Evolutionary conservation across 1,140 invertebrate species (phyloP), one percentile per base, ranked within the genome.

Genomic region (Acyrthosiphon pisum): DNA sequence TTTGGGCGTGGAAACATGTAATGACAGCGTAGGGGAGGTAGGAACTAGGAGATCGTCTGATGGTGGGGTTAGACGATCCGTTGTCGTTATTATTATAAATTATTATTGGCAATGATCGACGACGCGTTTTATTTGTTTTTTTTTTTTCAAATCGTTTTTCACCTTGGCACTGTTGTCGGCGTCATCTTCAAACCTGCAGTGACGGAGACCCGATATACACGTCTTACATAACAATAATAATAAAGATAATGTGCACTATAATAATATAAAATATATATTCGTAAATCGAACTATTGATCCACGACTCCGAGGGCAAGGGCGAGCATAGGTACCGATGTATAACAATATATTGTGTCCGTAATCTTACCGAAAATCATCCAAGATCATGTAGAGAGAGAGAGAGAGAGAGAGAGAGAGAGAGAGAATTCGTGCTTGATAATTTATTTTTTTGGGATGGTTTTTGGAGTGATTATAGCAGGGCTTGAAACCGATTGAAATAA

Each of bases 41-140:
- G 56, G n/a, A n/a, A n/a, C n/a, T n/a, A n/a, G n/a, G 18, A 76
- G n/a, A 76, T 76, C 11, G 2, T n/a, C n/a, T 14, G 4, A 18
- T 76, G 60, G 30, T n/a, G 11, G n/a, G 60, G n/a, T 76, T 4
- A 30, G 30, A n/a, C 60, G 60, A 76, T 76, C 14, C 14, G 60
- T 7, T 6, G n/a, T n/a, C 6, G n/a, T 68, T 68, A 68, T 68
- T 68, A 68, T 60, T 60, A 56, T 30, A 30, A 60, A 68, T 60
- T 60, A n/a, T n/a, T 76, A 76, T 76, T n/a, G 60, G 60, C 60
- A 76, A 76, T 76, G 60, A 76, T 76, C 60, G n/a, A 76, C 60
- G 60, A 76, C n/a, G n/a, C 30, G 60, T n/a, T n/a, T 76, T 76
- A n/a, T 76, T 76, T 76, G 60, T 76, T 76, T 76, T 76, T n/a